Evolutionary conservation across 2,113 vertebrate genomes (phyloP).

Genomic region (Phrynocephalus versicolor): DNA sequence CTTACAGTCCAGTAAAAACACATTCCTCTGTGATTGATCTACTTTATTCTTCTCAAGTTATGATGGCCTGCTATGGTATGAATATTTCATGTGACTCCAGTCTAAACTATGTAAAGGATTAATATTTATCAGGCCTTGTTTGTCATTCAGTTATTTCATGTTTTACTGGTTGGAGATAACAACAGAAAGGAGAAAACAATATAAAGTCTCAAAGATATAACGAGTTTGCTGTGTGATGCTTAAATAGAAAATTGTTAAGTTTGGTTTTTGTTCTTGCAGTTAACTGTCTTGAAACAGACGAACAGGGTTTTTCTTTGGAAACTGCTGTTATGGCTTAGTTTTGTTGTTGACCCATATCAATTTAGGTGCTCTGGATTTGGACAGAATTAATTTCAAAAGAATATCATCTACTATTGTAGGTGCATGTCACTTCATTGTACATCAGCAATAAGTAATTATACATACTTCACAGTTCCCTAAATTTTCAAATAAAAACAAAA

Average conservation of each 20-base stretch:
- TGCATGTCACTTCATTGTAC: background rate
- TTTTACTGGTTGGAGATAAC: background rate
- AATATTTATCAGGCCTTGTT: background rate
- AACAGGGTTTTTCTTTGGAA: too few species aligned
- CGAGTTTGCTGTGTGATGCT: background rate
- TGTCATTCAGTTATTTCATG: slow-evolving; percentile 4
- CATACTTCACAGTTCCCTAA: too few species aligned
- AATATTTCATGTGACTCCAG: slow-evolving; percentile 13
- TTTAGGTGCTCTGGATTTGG: background rate
- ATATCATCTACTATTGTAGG: background rate
- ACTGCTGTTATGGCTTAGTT: background rate
- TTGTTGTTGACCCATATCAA: background rate
- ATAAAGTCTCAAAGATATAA: background rate
- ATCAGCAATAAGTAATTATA: too few species aligned
- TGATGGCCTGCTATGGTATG: background rate
- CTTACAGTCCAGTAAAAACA: background rate
- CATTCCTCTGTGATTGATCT: background rate
- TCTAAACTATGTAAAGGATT: background rate
- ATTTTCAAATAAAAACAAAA: too few species aligned
- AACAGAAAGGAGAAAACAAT: background rate
- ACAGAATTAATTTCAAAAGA: background rate
- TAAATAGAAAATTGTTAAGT: background rate
- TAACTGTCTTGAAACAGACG: too few species aligned
- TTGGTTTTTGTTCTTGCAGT: too few species aligned
- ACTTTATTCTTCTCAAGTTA: slow-evolving; percentile 3